Evolutionary conservation across 2,797 vertebrate species (phyloP).

Genomic region (Yasuhikotakia modesta): DNA sequence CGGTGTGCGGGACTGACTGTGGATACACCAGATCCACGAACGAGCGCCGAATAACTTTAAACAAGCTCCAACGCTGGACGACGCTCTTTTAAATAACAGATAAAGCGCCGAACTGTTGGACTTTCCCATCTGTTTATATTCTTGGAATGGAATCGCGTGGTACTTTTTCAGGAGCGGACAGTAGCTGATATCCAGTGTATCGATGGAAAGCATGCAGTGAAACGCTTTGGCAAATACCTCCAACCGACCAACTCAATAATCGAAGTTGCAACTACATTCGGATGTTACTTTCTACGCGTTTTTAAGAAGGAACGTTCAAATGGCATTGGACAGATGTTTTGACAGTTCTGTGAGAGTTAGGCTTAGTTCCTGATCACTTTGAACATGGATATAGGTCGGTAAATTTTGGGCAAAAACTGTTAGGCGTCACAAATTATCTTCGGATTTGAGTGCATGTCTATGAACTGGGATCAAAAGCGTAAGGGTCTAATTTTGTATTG

Average conservation of each 20-base stretch:
- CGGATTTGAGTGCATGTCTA: background rate
- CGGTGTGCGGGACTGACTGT: slow-evolving; percentile 34
- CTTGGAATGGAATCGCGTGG: background rate
- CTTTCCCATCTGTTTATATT: slow-evolving; percentile 22
- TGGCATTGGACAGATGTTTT: slow-evolving; percentile 51
- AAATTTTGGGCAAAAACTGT: slow-evolving; percentile 33
- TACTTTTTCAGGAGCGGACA: slow-evolving; percentile 30
- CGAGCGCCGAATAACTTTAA: slow-evolving; percentile 32
- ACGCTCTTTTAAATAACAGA: slow-evolving; percentile 21
- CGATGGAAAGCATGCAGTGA: slow-evolving; percentile 15
- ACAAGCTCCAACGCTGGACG: slow-evolving; percentile 17
- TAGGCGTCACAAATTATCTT: slow-evolving; percentile 3
- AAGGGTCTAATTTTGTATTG: slow-evolving; percentile 38
- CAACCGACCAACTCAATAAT: background rate
- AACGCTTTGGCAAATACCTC: background rate
- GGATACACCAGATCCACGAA: slow-evolving; percentile 26
- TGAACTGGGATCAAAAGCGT: slow-evolving; percentile 35
- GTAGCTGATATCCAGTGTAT: slow-evolving; percentile 35
- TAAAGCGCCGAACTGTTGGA: slow-evolving; percentile 10
- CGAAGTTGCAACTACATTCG: background rate
- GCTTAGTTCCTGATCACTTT: slow-evolving; percentile 25
- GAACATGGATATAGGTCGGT: slow-evolving; percentile 55
- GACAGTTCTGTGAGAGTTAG: slow-evolving; percentile 32
- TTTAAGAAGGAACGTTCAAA: slow-evolving; percentile 8
- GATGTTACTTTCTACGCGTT: slow-evolving; percentile 7